Conservation (phyloP, 2,888 invertebrate species). For the Oligia strigilis region DNA sequence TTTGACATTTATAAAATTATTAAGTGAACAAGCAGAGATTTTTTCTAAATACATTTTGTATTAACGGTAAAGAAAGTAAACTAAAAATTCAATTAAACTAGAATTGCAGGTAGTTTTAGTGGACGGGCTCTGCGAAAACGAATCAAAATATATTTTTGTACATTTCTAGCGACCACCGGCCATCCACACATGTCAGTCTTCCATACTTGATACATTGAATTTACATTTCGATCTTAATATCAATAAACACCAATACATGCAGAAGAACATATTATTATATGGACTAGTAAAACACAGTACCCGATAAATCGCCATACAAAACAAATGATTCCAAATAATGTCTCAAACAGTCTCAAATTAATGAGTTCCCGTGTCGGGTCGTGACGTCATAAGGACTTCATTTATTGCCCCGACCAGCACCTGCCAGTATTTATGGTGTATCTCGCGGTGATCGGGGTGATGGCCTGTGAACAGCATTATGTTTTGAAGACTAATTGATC, state of each 20-base stretch:
- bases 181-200: neutral
- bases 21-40: neutral
- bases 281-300: no score
- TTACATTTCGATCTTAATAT: neutral
- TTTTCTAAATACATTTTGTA: neutral
- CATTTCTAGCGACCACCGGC: neutral
- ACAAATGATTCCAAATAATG: neutral
- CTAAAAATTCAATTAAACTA: neutral
- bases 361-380: neutral
- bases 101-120: neutral
- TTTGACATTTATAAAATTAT: no score
- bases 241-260: neutral
- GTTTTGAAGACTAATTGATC: constrained; percentile 7
- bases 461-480: constrained; percentile 6
- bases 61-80: neutral
- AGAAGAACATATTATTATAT: neutral
- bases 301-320: constrained; percentile 8
- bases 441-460: constrained; percentile 32
- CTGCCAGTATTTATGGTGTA: constrained; percentile 35
- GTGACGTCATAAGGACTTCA: constrained; percentile 43
- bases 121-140: neutral
- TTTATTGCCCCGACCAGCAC: constrained; percentile 19
- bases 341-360: constrained; percentile 35
- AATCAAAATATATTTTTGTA: neutral
- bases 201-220: neutral